Base-by-base conservation (phyloP, 2,113 vertebrate species). In the Pholis gunnellus region DNA sequence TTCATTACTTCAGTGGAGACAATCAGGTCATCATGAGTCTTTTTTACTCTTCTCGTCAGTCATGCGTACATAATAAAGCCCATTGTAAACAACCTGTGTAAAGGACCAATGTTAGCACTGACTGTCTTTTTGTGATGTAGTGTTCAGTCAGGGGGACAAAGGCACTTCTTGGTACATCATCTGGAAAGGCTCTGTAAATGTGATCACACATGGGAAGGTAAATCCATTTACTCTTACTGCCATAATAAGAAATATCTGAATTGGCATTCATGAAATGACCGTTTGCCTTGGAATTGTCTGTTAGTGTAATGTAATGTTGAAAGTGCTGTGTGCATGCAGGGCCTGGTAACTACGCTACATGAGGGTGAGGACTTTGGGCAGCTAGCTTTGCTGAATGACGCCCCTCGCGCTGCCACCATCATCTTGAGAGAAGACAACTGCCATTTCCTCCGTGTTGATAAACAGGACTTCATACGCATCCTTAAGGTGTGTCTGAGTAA, bases 141-240 rank as follows among this genome's bases (percentile, higher is more conserved):
- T 99, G 94, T 99, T 99, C 93, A 99, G 97, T 94, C 98, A 99
- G 82, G 98, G 98, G 0, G 98, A 99, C 86, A 99, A 98, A 87
- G 98, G 97, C 61, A 98, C 96, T 0, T 99, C 98, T 0, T 99
- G 98, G 98, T 99, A 98, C 94, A 99, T 99, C 88, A 96, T 99
- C 94, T 99, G 98, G 98, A 99, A 98, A 92, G 98, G 98, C 38
- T 99, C 98, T 0, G 97, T 99, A 48, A 99, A 99, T 1, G 97
- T 99, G 79, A 98, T 99, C 91, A 99, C 97, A 27, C 97, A 98
- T 0, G 98, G 97, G 78, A 99, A 99, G 97, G 97, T 98, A 91
- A 83, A 78, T 40, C 25, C 18, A 71, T 66, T 17, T 0, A 17
- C 27, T 8, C 8, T 56, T 31, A 1, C 38, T 31, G 31, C n/a